Evolutionary conservation across 2,113 vertebrate species (phyloP).

Genomic region (Hucho hucho): DNA sequence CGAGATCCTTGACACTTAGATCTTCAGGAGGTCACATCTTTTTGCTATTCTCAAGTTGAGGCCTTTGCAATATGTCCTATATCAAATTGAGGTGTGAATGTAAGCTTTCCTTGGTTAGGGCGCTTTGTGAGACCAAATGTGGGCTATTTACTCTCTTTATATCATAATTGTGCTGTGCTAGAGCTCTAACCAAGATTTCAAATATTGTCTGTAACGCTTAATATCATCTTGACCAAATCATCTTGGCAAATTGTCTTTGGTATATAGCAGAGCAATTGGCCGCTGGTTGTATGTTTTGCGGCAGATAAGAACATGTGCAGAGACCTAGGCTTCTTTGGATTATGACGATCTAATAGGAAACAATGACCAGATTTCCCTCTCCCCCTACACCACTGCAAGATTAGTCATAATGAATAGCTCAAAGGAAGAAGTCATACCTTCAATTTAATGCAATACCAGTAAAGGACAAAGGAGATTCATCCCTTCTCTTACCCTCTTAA

Average conservation of each 20-base stretch:
- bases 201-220: too few relatives aligned
- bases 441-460: conserved; percentile 25
- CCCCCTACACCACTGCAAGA: conserved; percentile 17
- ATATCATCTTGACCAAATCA: not conserved
- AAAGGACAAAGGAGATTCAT: conserved; percentile 45
- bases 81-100: too few relatives aligned
- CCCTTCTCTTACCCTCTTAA: conserved; percentile 16
- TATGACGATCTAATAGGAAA: conserved; percentile 37
- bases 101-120: too few relatives aligned
- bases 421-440: conserved; percentile 45
- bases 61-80: too few relatives aligned
- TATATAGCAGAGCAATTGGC: not conserved
- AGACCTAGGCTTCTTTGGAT: conserved; percentile 1
- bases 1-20: too few relatives aligned
- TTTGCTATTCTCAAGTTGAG: too few relatives aligned
- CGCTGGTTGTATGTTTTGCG: not conserved
- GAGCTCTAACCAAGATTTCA: too few relatives aligned
- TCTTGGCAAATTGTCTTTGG: not conserved
- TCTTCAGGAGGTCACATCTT: too few relatives aligned
- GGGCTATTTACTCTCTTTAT: too few relatives aligned
- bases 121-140: too few relatives aligned
- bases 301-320: too few relatives aligned
- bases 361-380: conserved; percentile 37
- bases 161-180: too few relatives aligned
- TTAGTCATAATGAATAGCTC: conserved; percentile 39